Evolutionary conservation across 2,113 vertebrate species (phyloP).

Genomic region (Urocolius indicus): DNA sequence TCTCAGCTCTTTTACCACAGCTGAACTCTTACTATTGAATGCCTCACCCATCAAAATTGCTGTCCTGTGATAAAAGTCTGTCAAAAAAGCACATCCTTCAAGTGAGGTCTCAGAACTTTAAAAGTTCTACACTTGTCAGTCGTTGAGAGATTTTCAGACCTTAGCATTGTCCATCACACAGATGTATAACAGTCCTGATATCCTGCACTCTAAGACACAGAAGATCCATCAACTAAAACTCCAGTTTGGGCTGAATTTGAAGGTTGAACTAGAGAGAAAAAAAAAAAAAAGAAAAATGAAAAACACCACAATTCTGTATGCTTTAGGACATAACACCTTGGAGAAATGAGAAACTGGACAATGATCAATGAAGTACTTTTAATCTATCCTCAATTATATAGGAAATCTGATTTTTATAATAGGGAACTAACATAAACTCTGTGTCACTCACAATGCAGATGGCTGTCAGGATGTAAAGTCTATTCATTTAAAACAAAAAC

Average conservation of each 20-base stretch:
- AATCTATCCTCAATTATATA: background rate
- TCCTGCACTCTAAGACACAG: background rate
- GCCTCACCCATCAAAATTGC: background rate
- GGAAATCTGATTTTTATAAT: background rate
- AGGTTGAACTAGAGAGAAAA: background rate
- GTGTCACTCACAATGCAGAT: background rate
- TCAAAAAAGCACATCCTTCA: background rate
- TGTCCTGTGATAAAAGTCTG: slow-evolving; percentile 10
- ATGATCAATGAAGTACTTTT: background rate
- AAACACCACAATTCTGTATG: accelerated
- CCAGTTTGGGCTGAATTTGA: background rate
- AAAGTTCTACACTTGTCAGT: slow-evolving; percentile 23
- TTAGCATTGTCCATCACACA: background rate
- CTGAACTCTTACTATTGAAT: background rate
- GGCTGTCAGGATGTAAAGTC: background rate
- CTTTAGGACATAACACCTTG: background rate
- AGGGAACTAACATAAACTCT: background rate
- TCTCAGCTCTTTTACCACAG: background rate
- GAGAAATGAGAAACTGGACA: background rate
- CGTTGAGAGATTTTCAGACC: background rate
- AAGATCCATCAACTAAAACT: background rate
- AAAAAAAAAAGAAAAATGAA: too few relatives aligned
- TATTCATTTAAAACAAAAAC: background rate
- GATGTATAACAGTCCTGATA: background rate
- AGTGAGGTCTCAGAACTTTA: background rate